Conservation (phyloP, 2,797 vertebrate species). For the Sebastes reedi region DNA sequence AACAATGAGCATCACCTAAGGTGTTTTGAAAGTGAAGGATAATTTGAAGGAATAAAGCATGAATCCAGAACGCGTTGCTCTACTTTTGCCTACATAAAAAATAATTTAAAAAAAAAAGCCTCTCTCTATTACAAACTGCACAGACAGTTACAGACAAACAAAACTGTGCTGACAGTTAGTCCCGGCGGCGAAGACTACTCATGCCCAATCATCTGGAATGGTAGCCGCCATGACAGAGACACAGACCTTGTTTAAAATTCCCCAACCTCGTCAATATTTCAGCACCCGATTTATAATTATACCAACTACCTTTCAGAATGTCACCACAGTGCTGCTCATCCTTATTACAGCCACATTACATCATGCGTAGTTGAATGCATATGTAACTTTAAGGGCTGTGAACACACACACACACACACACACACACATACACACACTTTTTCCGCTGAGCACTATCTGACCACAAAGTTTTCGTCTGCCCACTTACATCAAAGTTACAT, state of each 20-base stretch:
- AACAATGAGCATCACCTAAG: not conserved
- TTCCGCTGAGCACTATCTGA: not conserved
- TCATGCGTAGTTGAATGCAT: conserved; percentile 3
- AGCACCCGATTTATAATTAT: conserved; percentile 29
- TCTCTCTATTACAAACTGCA: conserved; percentile 12
- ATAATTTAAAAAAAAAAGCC: conserved; percentile 1
- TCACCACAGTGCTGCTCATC: not conserved
- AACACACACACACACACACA: not conserved
- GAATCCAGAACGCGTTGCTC: conserved; percentile 15
- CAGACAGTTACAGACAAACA: conserved; percentile 13
- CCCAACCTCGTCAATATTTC: conserved; percentile 47
- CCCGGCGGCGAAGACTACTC: not conserved
- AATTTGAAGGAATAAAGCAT: conserved; percentile 12
- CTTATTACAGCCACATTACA: conserved; percentile 25
- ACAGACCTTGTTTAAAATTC: not conserved
- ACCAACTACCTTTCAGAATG: not conserved
- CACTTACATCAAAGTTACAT: conserved; percentile 51
- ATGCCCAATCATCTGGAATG: conserved; percentile 14
- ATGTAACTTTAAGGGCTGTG: not conserved
- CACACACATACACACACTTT: not conserved
- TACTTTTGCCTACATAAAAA: not conserved
- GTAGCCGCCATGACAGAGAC: conserved; percentile 11
- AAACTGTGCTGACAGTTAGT: conserved; percentile 4
- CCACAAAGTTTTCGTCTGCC: conserved; percentile 26
- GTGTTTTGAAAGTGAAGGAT: conserved; percentile 1